phyloP scores from a whole-genome alignment of 2,888 invertebrate species.

The Lacanobia wlatinum region DNA sequence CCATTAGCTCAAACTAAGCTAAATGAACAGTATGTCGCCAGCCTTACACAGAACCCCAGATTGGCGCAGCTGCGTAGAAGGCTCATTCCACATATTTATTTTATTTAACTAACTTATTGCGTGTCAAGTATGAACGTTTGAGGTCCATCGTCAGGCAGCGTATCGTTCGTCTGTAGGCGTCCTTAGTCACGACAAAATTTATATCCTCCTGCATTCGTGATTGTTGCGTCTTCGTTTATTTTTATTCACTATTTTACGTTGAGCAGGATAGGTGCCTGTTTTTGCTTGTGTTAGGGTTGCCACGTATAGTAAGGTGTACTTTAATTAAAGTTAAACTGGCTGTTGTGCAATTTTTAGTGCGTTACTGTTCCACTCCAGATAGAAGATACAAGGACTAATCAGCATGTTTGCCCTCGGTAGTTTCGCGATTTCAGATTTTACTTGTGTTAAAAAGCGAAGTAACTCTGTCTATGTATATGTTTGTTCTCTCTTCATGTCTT shows the following conservation, averaged over 20 bases:
- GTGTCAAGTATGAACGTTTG: constrained; percentile 33
- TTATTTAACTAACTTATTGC: constrained; percentile 11
- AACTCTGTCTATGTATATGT: no score
- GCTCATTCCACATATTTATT: not conserved
- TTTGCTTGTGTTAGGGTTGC: constrained; percentile 47
- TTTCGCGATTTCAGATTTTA: no score
- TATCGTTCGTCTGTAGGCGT: constrained; percentile 66
- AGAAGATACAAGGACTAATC: no score
- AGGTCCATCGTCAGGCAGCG: constrained; percentile 36
- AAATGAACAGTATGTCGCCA: not conserved
- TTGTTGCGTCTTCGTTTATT: constrained; percentile 59
- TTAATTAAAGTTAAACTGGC: not conserved
- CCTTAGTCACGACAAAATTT: constrained; percentile 71
- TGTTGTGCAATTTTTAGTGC: not conserved
- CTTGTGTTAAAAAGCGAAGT: no score
- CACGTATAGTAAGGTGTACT: not conserved
- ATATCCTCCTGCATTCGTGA: constrained; percentile 61
- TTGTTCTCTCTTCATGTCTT: no score
- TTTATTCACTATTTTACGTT: constrained; percentile 66
- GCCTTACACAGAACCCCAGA: not conserved
- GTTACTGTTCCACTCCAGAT: no score
- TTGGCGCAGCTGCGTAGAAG: not conserved
- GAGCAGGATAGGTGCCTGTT: constrained; percentile 43
- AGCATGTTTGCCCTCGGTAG: no score
- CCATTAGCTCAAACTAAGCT: not conserved